Conservation (phyloP, 2,113 vertebrate species). For the Amblyornis subalaris region DNA sequence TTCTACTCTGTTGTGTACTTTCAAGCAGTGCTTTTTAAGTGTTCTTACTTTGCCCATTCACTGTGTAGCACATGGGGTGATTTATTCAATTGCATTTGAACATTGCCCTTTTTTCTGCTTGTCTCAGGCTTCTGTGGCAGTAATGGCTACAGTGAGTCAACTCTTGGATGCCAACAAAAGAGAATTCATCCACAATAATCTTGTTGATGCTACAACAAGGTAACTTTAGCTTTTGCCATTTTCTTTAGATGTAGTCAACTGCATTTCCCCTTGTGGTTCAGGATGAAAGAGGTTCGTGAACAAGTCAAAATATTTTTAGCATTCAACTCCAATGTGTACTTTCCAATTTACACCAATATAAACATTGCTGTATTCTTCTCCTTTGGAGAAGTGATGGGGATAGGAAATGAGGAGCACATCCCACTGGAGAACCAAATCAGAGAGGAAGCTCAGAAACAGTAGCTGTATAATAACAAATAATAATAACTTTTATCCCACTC, state of each 20-base stretch:
- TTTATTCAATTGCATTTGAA: not conserved
- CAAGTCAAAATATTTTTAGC: not conserved
- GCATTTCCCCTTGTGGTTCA: not conserved
- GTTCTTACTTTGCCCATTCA: not conserved
- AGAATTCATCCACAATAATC: not conserved
- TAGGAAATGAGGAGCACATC: not conserved
- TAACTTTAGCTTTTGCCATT: not conserved
- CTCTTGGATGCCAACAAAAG: conserved; percentile 31
- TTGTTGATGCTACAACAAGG: not conserved
- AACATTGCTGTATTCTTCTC: not conserved
- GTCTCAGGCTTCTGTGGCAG: conserved; percentile 14
- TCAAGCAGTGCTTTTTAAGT: not conserved
- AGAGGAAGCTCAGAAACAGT: not conserved
- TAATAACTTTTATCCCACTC: not conserved
- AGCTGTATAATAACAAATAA: not conserved
- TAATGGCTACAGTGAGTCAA: conserved; percentile 52
- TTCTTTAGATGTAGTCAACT: not conserved
- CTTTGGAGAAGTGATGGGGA: not conserved
- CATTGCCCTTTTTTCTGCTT: not conserved
- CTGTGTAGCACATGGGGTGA: not conserved
- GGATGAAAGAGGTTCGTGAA: not conserved
- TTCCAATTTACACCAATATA: not conserved
- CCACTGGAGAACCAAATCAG: not conserved
- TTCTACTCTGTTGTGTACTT: not conserved
- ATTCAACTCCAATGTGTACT: not conserved